Conservation (phyloP, 2,797 vertebrate genomes). For the Acrocephalus scirpaceus region DNA sequence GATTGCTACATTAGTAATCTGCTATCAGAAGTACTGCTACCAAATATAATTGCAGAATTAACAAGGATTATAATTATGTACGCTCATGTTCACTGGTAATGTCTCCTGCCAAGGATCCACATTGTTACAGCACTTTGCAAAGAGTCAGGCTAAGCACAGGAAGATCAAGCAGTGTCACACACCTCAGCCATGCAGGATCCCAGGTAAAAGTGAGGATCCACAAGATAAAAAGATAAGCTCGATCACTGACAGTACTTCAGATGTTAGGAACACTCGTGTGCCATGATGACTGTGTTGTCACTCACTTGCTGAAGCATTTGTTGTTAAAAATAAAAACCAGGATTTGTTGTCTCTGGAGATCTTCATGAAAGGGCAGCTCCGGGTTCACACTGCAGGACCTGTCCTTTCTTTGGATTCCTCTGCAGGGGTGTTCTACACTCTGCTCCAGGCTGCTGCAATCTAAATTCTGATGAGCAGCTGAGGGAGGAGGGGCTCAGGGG, state of each 20-base stretch:
- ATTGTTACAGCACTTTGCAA: background rate
- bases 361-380: background rate
- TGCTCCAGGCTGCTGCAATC: background rate
- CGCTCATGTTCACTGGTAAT: background rate
- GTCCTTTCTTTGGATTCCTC: background rate
- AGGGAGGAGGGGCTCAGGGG: background rate
- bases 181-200: background rate
- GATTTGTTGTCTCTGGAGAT: background rate
- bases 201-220: background rate
- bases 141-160: background rate
- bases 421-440: background rate
- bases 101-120: background rate
- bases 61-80: constrained; percentile 32
- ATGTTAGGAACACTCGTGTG: background rate
- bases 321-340: background rate
- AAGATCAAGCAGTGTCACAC: background rate
- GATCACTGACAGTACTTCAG: background rate
- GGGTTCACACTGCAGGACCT: background rate
- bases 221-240: background rate
- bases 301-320: background rate
- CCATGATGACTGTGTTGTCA: background rate
- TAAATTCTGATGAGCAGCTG: background rate
- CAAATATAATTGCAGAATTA: constrained; percentile 36
- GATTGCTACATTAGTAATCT: constrained; percentile 33
- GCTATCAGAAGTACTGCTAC: constrained; percentile 25